Conservation (phyloP, 2,113 vertebrate genomes). For the Rostratula benghalensis region DNA sequence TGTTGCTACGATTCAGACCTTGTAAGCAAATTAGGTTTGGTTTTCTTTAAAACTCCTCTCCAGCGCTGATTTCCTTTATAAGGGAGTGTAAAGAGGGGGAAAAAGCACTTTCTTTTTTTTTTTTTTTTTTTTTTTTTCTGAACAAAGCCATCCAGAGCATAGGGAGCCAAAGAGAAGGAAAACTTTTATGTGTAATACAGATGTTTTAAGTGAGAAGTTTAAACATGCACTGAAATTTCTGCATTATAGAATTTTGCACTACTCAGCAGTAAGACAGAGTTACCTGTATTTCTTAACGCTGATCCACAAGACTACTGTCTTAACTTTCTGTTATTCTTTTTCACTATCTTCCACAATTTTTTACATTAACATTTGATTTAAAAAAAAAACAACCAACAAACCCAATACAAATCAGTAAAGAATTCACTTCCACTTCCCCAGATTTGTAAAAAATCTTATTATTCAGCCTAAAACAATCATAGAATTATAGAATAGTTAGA, state of each 20-base stretch:
- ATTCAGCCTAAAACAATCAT: not conserved
- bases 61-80: not conserved
- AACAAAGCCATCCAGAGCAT: not conserved
- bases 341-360: not conserved
- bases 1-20: slow-evolving; percentile 64
- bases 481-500: too few species aligned
- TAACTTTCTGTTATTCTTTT: not conserved
- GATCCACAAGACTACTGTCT: not conserved
- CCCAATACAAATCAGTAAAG: not conserved
- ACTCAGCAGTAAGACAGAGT: not conserved
- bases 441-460: not conserved
- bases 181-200: not conserved
- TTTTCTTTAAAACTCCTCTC: slow-evolving; percentile 44
- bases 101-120: not conserved
- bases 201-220: not conserved
- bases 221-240: not conserved
- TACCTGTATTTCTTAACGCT: not conserved
- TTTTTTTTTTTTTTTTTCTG: not conserved
- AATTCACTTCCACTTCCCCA: not conserved
- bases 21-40: slow-evolving; percentile 61
- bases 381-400: not conserved
- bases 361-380: not conserved
- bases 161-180: not conserved
- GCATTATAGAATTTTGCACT: not conserved
- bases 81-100: not conserved